A percentile compares a stretch with the other conserved stretches of the same genome.
These are phyloP conservation scores for Vulpes lagopus DNA, from an alignment of 2,113 vertebrate genomes.

Conservation along the genomic window DNA sequence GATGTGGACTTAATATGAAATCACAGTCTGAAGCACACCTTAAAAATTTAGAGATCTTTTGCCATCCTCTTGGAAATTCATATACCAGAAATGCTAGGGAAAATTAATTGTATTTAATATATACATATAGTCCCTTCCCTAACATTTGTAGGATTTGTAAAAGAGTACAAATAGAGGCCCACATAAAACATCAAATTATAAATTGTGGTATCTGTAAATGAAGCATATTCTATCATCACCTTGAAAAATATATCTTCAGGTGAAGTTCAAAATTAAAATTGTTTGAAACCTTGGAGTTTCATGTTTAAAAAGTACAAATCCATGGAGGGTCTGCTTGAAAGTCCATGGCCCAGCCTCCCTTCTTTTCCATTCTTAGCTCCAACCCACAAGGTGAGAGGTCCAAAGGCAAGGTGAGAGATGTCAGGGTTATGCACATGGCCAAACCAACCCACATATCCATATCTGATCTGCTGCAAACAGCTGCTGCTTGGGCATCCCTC, in stretches of 20 bases:
- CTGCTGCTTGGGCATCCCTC: background rate
- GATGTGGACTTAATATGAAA: slow-evolving; percentile 63
- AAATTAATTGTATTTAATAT: slow-evolving; percentile 10
- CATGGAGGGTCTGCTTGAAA: background rate
- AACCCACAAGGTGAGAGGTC: background rate
- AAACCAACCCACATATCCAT: background rate
- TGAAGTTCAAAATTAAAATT: slow-evolving; percentile 27
- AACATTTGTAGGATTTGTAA: background rate
- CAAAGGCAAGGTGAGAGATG: background rate
- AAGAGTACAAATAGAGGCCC: background rate
- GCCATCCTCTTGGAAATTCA: slow-evolving; percentile 44
- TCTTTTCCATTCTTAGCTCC: background rate
- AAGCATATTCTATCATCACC: background rate
- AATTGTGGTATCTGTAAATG: slow-evolving; percentile 1
- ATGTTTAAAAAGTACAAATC: background rate
- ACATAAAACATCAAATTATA: background rate
- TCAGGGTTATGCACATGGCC: background rate
- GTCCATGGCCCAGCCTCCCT: fast-evolving
- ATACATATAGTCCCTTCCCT: background rate
- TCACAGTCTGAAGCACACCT: background rate
- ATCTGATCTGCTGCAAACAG: background rate
- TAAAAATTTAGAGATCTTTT: background rate
- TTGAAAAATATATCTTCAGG: slow-evolving; percentile 1
- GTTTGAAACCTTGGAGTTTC: background rate
- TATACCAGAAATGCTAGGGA: background rate